Conservation (phyloP, 2,888 invertebrate species). For the Volucella zonaria region DNA sequence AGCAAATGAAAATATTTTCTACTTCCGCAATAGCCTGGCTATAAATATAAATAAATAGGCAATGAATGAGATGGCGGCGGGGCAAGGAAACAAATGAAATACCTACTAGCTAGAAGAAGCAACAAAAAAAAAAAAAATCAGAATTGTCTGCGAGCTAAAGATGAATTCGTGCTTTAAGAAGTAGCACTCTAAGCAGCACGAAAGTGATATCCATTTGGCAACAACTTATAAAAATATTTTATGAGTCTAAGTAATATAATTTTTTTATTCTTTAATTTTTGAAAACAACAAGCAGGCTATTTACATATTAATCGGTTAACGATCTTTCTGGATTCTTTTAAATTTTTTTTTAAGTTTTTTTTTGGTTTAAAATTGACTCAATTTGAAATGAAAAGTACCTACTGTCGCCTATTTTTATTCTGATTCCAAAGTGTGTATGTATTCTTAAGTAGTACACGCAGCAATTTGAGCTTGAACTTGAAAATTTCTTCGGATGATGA, state of each 20-base stretch:
- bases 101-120: too few species aligned
- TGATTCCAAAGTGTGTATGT: constrained; percentile 20
- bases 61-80: constrained; percentile 2
- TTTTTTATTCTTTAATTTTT: too few species aligned
- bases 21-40: constrained; percentile 65
- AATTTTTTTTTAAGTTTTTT: constrained; percentile 3
- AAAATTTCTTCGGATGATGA: constrained; percentile 39
- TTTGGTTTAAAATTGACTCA: constrained; percentile 11
- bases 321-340: constrained; percentile 32
- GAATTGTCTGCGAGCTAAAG: constrained; percentile 7
- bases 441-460: constrained; percentile 23
- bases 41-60: constrained; percentile 39
- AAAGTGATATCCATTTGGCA: constrained; percentile 58
- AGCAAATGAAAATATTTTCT: constrained; percentile 45
- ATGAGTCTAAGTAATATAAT: constrained; percentile 19
- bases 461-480: constrained; percentile 59
- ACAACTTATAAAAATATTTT: constrained; percentile 27
- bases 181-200: constrained; percentile 48
- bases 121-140: neutral
- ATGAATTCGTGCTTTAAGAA: constrained; percentile 42
- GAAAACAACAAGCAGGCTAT: constrained; percentile 22
- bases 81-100: constrained; percentile 26
- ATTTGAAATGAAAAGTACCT: neutral
- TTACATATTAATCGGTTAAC: constrained; percentile 38
- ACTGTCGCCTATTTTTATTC: constrained; percentile 26